Percentiles rank a stretch among this genome's conserved stretches.
phyloP scores from a whole-genome alignment of 2,797 vertebrate species.

The Mus minutoides region DNA sequence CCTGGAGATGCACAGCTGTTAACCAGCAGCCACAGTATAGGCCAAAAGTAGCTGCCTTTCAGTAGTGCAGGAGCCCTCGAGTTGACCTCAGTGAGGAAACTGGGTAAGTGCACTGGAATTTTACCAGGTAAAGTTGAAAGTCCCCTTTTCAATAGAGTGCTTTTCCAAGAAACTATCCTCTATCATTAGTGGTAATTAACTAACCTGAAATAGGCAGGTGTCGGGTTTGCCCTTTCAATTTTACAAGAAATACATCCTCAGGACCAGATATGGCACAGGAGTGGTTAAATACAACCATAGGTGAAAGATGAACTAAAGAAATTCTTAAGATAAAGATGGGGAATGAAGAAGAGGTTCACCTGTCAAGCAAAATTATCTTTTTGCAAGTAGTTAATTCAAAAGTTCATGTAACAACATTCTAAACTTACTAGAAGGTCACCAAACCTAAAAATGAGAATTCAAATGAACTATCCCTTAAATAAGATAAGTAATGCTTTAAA shows the following conservation, averaged over 20 bases:
- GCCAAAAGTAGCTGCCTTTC: slow-evolving; percentile 17
- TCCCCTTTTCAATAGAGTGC: slow-evolving; percentile 9
- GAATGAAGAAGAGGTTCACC: not conserved
- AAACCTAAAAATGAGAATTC: slow-evolving; percentile 56
- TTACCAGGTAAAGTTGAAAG: slow-evolving; percentile 56
- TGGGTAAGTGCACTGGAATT: slow-evolving; percentile 64
- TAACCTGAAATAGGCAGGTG: slow-evolving; percentile 27
- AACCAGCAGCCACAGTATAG: not conserved
- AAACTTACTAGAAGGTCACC: slow-evolving; percentile 47
- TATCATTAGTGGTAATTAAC: not conserved
- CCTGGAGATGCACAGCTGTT: slow-evolving; percentile 3
- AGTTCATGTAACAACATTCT: slow-evolving; percentile 20
- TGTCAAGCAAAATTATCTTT: slow-evolving; percentile 32
- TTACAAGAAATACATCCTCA: slow-evolving; percentile 46
- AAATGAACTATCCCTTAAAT: slow-evolving; percentile 7
- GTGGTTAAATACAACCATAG: not conserved
- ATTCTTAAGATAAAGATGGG: not conserved
- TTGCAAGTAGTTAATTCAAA: slow-evolving; percentile 37
- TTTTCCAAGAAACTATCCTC: slow-evolving; percentile 8
- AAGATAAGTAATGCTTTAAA: not conserved
- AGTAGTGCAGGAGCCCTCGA: not conserved
- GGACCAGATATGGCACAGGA: not conserved
- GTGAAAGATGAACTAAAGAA: not conserved
- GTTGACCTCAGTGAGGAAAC: slow-evolving; percentile 27
- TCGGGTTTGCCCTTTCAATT: slow-evolving; percentile 38